Conservation (phyloP, 92 coral and sea anemone species). For the Actinostola sp. region DNA sequence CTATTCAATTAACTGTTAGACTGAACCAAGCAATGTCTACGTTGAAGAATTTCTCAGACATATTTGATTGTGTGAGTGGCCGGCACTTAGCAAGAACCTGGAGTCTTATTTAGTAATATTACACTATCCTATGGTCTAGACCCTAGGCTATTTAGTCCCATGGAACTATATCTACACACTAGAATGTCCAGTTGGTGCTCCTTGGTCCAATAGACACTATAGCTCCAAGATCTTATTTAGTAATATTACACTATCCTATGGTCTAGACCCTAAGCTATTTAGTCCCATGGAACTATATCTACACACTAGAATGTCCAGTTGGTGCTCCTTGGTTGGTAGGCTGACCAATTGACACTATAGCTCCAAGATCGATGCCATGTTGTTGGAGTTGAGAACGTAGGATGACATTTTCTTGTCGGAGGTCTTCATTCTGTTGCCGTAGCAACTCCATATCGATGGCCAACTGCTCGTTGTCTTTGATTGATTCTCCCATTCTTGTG, state of each 20-base stretch:
- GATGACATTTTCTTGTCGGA: conserved; percentile 88
- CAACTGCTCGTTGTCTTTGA: conserved; percentile 91
- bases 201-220: conserved; percentile 47
- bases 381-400: conserved; percentile 92
- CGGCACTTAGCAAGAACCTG: no score
- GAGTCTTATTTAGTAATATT: no score
- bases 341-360: conserved; percentile 45
- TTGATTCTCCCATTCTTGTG: conserved; percentile 86
- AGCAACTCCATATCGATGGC: conserved; percentile 79
- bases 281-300: background rate
- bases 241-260: no score
- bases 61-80: no score
- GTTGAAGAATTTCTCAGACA: no score
- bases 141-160: no score
- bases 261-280: no score
- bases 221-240: conserved; percentile 63
- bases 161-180: background rate
- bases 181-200: conserved; percentile 20
- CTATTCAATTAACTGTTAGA: no score
- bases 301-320: conserved; percentile 16
- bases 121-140: no score
- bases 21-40: no score
- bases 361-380: conserved; percentile 88
- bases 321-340: conserved; percentile 37
- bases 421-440: conserved; percentile 94